Conservation (phyloP, 1,140 invertebrate species). For the Drosophila baimaii region DNA sequence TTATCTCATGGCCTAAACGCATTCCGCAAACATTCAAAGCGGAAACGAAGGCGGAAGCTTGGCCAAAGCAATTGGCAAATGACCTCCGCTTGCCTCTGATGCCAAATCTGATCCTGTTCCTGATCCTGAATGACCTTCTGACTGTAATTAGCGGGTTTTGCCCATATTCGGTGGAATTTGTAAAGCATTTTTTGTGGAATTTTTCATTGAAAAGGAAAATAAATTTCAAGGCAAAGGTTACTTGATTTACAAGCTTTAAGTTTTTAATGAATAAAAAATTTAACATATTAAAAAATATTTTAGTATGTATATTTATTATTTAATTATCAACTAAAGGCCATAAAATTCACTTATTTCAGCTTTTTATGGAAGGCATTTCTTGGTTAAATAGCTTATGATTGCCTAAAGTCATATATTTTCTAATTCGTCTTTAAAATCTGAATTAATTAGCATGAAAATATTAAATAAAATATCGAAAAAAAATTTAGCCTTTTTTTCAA, state of each 20-base stretch:
- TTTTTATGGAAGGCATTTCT: too few relatives aligned
- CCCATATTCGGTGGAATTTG: constrained; percentile 41
- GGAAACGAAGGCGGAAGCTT: constrained; percentile 74
- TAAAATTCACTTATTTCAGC: too few relatives aligned
- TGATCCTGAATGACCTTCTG: too few relatives aligned
- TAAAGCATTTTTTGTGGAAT: not conserved
- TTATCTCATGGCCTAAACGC: constrained; percentile 49
- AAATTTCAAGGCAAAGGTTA: not conserved
- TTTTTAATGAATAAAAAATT: not conserved
- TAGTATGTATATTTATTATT: too few relatives aligned
- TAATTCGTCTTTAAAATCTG: too few relatives aligned
- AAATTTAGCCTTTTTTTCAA: too few relatives aligned
- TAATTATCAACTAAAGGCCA: too few relatives aligned
- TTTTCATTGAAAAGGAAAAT: not conserved
- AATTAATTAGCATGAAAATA: too few relatives aligned
- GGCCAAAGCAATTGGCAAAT: constrained; percentile 78
- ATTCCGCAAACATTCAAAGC: constrained; percentile 39
- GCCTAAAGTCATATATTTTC: too few relatives aligned
- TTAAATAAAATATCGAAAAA: too few relatives aligned
- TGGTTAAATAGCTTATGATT: too few relatives aligned
- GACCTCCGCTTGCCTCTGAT: constrained; percentile 23
- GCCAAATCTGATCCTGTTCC: not conserved
- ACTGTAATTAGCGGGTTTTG: constrained; percentile 57
- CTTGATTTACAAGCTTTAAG: not conserved
- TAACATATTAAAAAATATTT: too few relatives aligned